Evolutionary conservation across 2,797 vertebrate genomes (phyloP), one percentile per base, ranked within the genome.

Genomic region (Aeoliscus strigatus): DNA sequence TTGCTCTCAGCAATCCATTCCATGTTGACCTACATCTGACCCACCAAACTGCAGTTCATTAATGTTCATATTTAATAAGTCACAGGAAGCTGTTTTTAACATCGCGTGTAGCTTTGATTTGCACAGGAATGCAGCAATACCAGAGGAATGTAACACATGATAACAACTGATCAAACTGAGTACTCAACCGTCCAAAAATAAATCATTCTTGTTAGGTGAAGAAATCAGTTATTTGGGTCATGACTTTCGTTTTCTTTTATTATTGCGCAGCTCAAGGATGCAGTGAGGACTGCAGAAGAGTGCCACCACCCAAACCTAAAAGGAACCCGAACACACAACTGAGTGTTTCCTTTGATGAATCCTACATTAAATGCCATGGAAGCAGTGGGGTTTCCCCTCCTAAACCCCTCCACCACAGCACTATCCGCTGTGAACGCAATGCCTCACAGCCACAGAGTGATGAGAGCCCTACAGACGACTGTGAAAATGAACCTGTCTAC

Each of bases 281-380:
- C 79, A 94, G 92, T 42, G 96, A 99, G 58, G 96, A 99, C 79
- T 98, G 95, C 70, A 91, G 91, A 81, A 93, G 94, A 84, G 90
- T 97, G 50, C 96, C 96, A n/a, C 96, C 96, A 31, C 96, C 96
- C 1, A 99, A 99, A 65, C 96, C 96, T 1, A 98, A 96, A 68
- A 89, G 96, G 64, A 98, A 99, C 48, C 96, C 96, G 25, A 97
- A 96, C 81, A 99, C 96, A 5, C 96, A 98, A 60, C 87, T 99
- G 49, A 99, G 96, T 67, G 93, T 93, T 26, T 99, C 96, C 38
- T 98, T 98, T 10, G 96, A 99, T 14, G 96, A 99, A 60, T 94
- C 94, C 0, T 98, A 91, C 67, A 91, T 96, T 65, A 91, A 87
- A 68, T 95, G 82, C 66, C 91, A 93, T 11, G 86, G 79, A 7